A percentile compares a stretch with the other conserved stretches of the same genome.
phyloP scores from a whole-genome alignment of 1,140 invertebrate species.

The Zaprionus taronus region DNA sequence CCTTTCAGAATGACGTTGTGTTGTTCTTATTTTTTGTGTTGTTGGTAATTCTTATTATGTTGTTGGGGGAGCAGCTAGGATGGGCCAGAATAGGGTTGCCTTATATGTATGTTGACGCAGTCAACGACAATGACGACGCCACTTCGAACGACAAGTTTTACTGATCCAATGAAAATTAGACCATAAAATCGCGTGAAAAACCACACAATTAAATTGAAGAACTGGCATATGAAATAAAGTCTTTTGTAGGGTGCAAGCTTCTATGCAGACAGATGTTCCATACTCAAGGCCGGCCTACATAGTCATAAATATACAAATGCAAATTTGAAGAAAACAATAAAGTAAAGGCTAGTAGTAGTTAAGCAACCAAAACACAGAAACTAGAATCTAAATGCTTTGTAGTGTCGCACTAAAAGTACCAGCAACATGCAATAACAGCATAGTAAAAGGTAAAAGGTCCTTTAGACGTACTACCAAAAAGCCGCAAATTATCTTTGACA shows the following conservation, averaged over 20 bases:
- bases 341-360: background rate
- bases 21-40: slow-evolving; percentile 19
- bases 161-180: slow-evolving; percentile 75
- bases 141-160: slow-evolving; percentile 61
- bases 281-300: too few species aligned
- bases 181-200: slow-evolving; percentile 34
- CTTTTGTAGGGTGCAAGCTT: too few species aligned
- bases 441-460: too few species aligned
- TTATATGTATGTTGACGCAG: background rate
- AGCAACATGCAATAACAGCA: background rate
- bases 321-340: too few species aligned
- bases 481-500: background rate
- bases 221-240: too few species aligned
- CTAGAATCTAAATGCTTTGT: background rate
- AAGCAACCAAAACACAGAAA: background rate
- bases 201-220: background rate
- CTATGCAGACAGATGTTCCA: too few species aligned
- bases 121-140: slow-evolving; percentile 1
- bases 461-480: background rate
- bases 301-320: too few species aligned
- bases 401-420: background rate
- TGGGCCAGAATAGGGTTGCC: background rate
- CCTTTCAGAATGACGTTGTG: slow-evolving; percentile 48
- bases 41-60: slow-evolving; percentile 5
- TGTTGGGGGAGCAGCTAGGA: background rate